These are phyloP conservation scores for Boloria selene DNA, from an alignment of 2,888 invertebrate species.

Conservation along the genomic window DNA sequence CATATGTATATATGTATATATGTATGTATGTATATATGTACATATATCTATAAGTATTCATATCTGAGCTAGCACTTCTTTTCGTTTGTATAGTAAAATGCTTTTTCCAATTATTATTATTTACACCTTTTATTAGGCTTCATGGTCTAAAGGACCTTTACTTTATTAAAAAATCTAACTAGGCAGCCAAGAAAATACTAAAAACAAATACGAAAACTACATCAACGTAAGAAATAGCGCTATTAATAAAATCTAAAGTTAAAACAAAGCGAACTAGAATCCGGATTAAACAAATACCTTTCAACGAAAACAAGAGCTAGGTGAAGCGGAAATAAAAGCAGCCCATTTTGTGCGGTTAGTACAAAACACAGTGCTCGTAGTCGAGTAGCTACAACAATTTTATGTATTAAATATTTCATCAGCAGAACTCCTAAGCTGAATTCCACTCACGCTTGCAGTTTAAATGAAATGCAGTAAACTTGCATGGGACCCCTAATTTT, in stretches of 20 bases:
- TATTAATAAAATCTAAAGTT: conserved; percentile 2
- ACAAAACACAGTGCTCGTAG: conserved; percentile 19
- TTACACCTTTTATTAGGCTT: too few relatives aligned
- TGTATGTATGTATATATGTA: too few relatives aligned
- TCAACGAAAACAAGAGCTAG: conserved; percentile 13
- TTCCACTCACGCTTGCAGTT: conserved; percentile 25
- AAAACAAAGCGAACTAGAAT: conserved; percentile 14
- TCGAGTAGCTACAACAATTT: conserved; percentile 18
- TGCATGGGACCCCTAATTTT: conserved; percentile 31
- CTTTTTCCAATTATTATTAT: too few relatives aligned
- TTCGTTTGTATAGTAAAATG: too few relatives aligned
- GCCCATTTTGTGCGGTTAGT: conserved; percentile 19
- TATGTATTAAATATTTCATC: conserved; percentile 38
- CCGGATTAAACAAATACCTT: conserved; percentile 19
- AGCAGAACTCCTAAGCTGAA: conserved; percentile 27
- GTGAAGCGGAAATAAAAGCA: conserved; percentile 19
- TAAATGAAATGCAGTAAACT: conserved; percentile 34
- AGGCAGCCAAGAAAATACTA: too few relatives aligned
- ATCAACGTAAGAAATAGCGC: not conserved
- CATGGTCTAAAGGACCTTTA: too few relatives aligned
- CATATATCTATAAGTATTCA: too few relatives aligned
- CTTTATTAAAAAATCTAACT: too few relatives aligned
- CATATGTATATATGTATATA: too few relatives aligned
- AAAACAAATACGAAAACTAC: not conserved
- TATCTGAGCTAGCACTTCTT: too few relatives aligned